Conservation (phyloP, 2,113 vertebrate species). For the rabbit (Oryctolagus cuniculus) region DNA sequence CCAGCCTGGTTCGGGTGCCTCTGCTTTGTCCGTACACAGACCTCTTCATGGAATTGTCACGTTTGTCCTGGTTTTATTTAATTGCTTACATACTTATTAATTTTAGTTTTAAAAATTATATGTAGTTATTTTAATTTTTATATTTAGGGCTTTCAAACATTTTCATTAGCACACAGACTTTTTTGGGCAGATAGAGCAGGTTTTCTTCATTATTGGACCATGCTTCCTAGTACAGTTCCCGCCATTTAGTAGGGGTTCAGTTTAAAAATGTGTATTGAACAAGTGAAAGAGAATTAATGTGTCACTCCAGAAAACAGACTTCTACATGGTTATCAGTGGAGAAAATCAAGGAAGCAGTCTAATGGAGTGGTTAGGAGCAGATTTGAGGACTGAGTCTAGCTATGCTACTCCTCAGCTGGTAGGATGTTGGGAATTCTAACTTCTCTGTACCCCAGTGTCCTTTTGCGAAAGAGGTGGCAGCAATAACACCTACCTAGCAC, state of each 20-base stretch:
- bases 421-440: neutral
- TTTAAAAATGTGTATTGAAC: neutral
- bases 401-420: neutral
- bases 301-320: neutral
- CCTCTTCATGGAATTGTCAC: neutral
- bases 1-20: neutral
- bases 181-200: neutral
- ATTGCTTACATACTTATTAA: neutral
- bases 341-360: neutral
- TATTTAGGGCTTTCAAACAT: neutral
- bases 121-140: constrained; percentile 17
- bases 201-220: neutral
- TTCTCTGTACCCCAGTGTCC: neutral
- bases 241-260: neutral
- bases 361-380: neutral
- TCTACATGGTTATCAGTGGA: neutral
- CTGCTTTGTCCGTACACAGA: neutral
- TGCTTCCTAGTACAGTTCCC: neutral
- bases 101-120: neutral
- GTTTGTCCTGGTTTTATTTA: neutral
- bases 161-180: neutral
- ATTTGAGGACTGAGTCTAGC: neutral
- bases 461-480: neutral
- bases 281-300: neutral
- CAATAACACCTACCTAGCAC: neutral